Evolutionary conservation across 2,113 vertebrate genomes (phyloP).

Genomic region (Gallinago media): DNA sequence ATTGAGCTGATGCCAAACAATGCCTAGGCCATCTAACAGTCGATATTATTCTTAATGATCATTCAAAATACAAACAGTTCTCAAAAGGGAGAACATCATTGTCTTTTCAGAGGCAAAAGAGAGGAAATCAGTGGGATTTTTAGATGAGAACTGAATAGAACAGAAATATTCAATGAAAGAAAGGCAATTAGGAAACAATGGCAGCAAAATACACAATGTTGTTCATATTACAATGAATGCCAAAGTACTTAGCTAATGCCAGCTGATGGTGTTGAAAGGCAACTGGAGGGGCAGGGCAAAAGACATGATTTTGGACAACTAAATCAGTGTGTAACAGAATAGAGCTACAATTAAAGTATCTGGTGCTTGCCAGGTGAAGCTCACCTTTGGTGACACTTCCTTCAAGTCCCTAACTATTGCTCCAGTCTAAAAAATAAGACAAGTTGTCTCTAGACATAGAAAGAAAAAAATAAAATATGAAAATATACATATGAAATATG

Average conservation of each 20-base stretch:
- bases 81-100: neutral
- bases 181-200: neutral
- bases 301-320: neutral
- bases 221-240: neutral
- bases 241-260: neutral
- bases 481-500: neutral
- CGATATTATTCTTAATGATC: neutral
- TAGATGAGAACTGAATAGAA: neutral
- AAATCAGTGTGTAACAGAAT: neutral
- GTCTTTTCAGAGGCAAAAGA: conserved; percentile 15
- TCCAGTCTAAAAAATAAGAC: neutral
- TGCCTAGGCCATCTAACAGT: neutral
- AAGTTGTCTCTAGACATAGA: neutral
- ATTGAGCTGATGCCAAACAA: neutral
- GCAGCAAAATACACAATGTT: neutral
- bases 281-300: accelerated
- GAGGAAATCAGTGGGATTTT: neutral
- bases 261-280: neutral
- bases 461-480: neutral
- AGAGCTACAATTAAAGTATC: neutral
- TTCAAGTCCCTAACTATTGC: neutral
- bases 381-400: neutral
- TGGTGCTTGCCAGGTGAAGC: neutral
- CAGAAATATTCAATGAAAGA: neutral
- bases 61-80: neutral